phyloP scores from a whole-genome alignment of 1,140 invertebrate species.

The Idris sp. region DNA sequence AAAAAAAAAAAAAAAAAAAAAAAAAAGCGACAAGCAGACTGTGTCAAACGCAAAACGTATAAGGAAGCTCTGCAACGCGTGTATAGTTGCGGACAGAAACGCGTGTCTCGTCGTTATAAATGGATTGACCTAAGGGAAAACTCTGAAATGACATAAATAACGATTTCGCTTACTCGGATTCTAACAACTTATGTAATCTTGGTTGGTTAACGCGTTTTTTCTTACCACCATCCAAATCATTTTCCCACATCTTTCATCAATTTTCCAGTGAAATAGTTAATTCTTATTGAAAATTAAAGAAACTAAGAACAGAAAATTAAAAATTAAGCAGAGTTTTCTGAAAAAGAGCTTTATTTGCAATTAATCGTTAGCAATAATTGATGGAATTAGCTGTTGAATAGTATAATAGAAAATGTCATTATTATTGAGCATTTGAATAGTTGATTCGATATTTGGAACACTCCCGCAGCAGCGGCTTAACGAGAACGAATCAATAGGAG shows the following conservation, averaged over 20 bases:
- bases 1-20: too few species aligned
- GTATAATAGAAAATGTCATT: slow-evolving; percentile 6
- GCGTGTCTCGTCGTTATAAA: slow-evolving; percentile 71
- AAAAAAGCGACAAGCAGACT: slow-evolving; percentile 28
- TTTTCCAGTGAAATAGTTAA: too few species aligned
- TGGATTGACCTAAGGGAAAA: slow-evolving; percentile 78
- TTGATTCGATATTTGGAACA: slow-evolving; percentile 41
- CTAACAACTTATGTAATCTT: slow-evolving; percentile 68
- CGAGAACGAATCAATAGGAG: slow-evolving; percentile 39
- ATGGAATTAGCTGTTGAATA: not conserved
- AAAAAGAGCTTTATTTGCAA: too few species aligned
- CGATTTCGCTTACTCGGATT: slow-evolving; percentile 64
- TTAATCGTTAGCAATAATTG: slow-evolving; percentile 17
- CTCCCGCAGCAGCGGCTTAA: slow-evolving; percentile 22
- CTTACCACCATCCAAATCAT: slow-evolving; percentile 18
- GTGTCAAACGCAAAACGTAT: slow-evolving; percentile 40
- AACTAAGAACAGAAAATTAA: too few species aligned
- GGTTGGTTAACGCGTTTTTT: too few species aligned
- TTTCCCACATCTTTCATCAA: too few species aligned
- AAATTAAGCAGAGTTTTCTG: too few species aligned
- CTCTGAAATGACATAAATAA: slow-evolving; percentile 78
- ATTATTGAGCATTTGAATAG: slow-evolving; percentile 34
- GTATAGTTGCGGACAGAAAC: slow-evolving; percentile 53
- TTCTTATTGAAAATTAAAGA: too few species aligned
- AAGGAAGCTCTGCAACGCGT: slow-evolving; percentile 59